phyloP scores from a whole-genome alignment of 1,140 invertebrate genomes.

The Cyphomyrmex costatus region DNA sequence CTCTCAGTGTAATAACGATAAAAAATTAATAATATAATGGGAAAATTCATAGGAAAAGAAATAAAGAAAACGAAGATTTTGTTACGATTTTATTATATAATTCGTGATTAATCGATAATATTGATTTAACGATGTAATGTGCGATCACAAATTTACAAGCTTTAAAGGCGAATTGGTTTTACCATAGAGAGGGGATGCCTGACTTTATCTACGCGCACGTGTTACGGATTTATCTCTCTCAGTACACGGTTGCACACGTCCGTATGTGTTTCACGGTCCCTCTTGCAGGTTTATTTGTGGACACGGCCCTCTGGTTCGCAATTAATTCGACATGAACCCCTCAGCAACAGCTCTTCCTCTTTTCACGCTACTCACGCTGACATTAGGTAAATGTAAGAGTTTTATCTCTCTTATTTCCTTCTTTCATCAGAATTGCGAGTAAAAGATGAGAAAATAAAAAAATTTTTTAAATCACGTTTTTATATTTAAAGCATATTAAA shows the following conservation, averaged over 20 bases:
- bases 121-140: background rate
- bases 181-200: constrained; percentile 65
- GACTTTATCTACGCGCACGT: constrained; percentile 61
- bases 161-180: constrained; percentile 20
- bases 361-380: background rate
- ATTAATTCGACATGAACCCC: constrained; percentile 53
- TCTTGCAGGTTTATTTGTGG: constrained; percentile 36
- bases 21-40: background rate
- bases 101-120: background rate
- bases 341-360: constrained; percentile 7
- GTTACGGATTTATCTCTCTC: constrained; percentile 4
- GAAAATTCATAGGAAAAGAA: background rate
- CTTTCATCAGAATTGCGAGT: too few relatives aligned
- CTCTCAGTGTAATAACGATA: background rate
- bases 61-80: background rate
- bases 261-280: background rate
- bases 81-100: background rate
- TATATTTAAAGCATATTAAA: too few relatives aligned
- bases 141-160: background rate
- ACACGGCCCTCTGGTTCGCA: constrained; percentile 19
- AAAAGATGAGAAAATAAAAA: too few relatives aligned
- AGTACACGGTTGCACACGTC: constrained; percentile 50
- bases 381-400: constrained; percentile 21
- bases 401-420: background rate
- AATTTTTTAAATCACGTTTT: too few relatives aligned